Conservation (phyloP, 1,140 invertebrate species). For the Coptotermes formosanus region DNA sequence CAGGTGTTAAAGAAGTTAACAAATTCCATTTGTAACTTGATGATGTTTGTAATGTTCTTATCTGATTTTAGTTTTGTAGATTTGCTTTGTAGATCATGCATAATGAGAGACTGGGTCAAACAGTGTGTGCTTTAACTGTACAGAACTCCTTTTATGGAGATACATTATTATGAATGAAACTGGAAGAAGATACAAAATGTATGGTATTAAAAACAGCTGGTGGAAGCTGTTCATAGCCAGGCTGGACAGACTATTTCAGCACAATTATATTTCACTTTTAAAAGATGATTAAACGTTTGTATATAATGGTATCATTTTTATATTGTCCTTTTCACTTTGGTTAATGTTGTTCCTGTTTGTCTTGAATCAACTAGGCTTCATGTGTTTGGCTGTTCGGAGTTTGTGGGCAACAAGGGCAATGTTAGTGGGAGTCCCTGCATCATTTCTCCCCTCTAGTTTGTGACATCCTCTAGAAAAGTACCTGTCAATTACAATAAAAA, state of each 20-base stretch:
- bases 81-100: not conserved
- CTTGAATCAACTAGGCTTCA: not conserved
- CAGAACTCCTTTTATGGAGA: not conserved
- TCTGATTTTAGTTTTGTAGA: not conserved
- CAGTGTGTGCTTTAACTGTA: not conserved
- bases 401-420: not conserved
- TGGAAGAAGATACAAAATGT: not conserved
- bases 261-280: not conserved
- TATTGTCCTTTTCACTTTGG: not conserved
- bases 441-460: not conserved
- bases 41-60: not conserved
- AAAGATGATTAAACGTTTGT: not conserved
- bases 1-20: not conserved
- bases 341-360: not conserved
- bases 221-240: not conserved
- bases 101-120: not conserved
- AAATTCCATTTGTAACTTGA: not conserved
- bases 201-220: not conserved
- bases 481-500: not conserved
- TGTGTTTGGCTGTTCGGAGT: not conserved
- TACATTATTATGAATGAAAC: conserved; percentile 5
- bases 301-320: not conserved
- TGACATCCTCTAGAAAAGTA: not conserved
- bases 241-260: not conserved
- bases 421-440: not conserved